phyloP scores from a whole-genome alignment of 2,888 invertebrate species.

The Temnothorax unifasciatus region DNA sequence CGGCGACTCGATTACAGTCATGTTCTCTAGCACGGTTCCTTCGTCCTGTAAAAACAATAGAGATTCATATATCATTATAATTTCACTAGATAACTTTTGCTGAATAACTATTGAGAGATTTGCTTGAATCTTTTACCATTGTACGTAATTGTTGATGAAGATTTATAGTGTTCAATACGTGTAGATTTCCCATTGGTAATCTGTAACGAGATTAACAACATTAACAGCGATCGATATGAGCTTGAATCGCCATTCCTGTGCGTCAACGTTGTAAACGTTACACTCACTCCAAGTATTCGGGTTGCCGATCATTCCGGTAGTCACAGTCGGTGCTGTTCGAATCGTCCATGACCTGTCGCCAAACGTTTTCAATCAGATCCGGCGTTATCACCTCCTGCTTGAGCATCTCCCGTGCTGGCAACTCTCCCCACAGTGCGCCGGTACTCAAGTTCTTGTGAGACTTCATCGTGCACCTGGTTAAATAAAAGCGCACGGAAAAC shows the following conservation, averaged over 20 bases:
- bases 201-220: slow-evolving; percentile 66
- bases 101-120: background rate
- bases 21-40: slow-evolving; percentile 79
- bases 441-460: slow-evolving; percentile 77
- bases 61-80: background rate
- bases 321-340: slow-evolving; percentile 81
- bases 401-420: slow-evolving; percentile 82
- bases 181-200: slow-evolving; percentile 82
- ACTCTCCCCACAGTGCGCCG: slow-evolving; percentile 83
- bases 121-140: slow-evolving; percentile 78
- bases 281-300: slow-evolving; percentile 82
- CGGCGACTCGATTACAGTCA: slow-evolving; percentile 74
- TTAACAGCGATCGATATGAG: background rate
- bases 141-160: slow-evolving; percentile 81
- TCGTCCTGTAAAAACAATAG: slow-evolving; percentile 77
- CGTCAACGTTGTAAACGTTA: slow-evolving; percentile 18
- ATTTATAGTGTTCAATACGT: slow-evolving; percentile 83
- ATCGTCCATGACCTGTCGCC: slow-evolving; percentile 85
- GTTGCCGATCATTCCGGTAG: slow-evolving; percentile 81
- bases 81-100: background rate
- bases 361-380: slow-evolving; percentile 85
- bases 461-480: slow-evolving; percentile 77
- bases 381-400: slow-evolving; percentile 85
- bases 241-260: background rate
- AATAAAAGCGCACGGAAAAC: background rate